Conservation (phyloP, 1,140 invertebrate genomes). For the Atta colombica region DNA sequence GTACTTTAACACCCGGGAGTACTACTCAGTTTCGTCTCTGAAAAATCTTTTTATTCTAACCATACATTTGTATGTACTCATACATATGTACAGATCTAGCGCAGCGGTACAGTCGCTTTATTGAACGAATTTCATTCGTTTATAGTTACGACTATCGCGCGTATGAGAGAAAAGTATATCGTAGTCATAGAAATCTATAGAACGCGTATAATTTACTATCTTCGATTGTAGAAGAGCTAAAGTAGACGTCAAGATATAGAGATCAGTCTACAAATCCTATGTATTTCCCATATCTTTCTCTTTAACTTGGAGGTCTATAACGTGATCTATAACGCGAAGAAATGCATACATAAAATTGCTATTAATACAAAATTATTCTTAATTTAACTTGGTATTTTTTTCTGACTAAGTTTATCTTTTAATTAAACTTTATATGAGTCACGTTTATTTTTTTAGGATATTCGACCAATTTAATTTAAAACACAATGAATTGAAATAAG, state of each 20-base stretch:
- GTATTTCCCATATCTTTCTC: conserved; percentile 1
- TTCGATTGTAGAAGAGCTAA: conserved; percentile 13
- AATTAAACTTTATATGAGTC: not conserved
- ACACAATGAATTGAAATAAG: not conserved
- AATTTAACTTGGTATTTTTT: not conserved
- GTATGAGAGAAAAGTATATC: conserved; percentile 31
- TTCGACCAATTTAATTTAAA: not conserved
- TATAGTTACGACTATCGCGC: conserved; percentile 43
- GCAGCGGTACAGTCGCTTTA: conserved; percentile 32
- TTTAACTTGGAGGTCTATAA: not conserved
- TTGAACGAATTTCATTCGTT: conserved; percentile 55
- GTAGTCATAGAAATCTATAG: conserved; percentile 55
- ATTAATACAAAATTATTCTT: not conserved
- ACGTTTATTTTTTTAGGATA: not conserved
- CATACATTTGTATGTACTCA: conserved; percentile 56
- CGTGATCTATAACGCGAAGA: not conserved
- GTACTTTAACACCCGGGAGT: conserved; percentile 49
- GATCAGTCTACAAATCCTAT: conserved; percentile 27
- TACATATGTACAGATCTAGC: conserved; percentile 20
- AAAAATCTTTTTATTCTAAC: conserved; percentile 70
- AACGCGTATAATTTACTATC: conserved; percentile 45
- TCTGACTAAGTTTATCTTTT: conserved; percentile 3
- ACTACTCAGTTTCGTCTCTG: conserved; percentile 63
- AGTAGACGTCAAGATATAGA: conserved; percentile 31
- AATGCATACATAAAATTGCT: not conserved